Conservation (phyloP, 2,888 invertebrate species). For the Temnothorax unifasciatus region DNA sequence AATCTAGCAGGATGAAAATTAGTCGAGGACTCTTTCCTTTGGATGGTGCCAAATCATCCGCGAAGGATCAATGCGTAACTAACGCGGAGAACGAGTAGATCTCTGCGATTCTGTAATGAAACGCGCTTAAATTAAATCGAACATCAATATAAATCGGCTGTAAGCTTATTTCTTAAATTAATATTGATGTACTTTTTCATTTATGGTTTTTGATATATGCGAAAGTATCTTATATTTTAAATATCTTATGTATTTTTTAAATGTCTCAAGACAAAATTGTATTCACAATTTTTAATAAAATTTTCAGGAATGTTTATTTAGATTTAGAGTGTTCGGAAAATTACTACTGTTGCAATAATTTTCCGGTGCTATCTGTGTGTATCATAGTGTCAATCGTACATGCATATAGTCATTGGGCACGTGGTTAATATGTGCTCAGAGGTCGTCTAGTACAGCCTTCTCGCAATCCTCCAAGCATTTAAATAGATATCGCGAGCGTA, state of each 20-base stretch:
- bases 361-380: background rate
- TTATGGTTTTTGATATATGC: background rate
- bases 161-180: background rate
- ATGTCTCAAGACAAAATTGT: background rate
- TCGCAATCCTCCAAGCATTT: background rate
- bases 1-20: slow-evolving; percentile 69
- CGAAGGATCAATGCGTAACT: background rate
- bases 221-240: background rate
- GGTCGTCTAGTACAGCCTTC: background rate
- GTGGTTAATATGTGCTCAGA: slow-evolving; percentile 1
- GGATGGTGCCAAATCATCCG: slow-evolving; percentile 10
- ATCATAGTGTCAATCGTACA: background rate
- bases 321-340: background rate
- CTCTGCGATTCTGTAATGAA: background rate
- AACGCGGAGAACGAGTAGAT: background rate
- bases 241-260: background rate
- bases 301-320: background rate
- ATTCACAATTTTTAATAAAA: background rate
- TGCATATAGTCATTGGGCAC: background rate
- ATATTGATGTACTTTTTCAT: background rate
- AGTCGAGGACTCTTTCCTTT: slow-evolving; percentile 60
- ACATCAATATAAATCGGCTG: background rate
- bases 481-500: slow-evolving; percentile 59
- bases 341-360: background rate
- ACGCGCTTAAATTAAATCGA: background rate